These are phyloP conservation scores for Apamea epomidion DNA, from an alignment of 2,888 invertebrate genomes.

Conservation along the genomic window DNA sequence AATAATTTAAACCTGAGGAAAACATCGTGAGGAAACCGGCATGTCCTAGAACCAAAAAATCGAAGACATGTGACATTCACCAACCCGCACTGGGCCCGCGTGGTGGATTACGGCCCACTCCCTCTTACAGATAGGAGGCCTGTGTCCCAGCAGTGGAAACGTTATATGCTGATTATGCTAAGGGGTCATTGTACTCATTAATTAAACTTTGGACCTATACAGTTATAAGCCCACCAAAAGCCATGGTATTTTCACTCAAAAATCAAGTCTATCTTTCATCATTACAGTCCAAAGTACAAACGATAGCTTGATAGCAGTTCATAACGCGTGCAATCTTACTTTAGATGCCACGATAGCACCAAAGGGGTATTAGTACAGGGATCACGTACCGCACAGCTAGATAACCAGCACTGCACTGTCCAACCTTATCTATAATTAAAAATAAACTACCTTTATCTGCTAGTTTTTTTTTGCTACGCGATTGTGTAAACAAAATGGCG, in stretches of 20 bases:
- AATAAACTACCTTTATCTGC: constrained; percentile 71
- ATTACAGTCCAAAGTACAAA: constrained; percentile 38
- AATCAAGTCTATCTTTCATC: background rate
- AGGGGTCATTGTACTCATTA: too few relatives aligned
- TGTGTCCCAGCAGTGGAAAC: too few relatives aligned
- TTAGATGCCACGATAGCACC: constrained; percentile 63
- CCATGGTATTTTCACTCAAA: background rate
- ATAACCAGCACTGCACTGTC: constrained; percentile 71
- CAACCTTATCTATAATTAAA: constrained; percentile 75
- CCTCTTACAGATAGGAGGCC: too few relatives aligned
- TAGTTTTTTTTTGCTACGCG: constrained; percentile 15
- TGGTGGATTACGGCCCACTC: too few relatives aligned
- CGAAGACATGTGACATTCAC: too few relatives aligned
- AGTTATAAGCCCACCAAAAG: too few relatives aligned
- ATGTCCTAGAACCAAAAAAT: too few relatives aligned
- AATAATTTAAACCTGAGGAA: too few relatives aligned
- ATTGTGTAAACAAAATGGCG: background rate
- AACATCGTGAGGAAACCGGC: too few relatives aligned
- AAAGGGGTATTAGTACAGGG: constrained; percentile 68
- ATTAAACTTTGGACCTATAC: too few relatives aligned
- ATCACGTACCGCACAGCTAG: constrained; percentile 70
- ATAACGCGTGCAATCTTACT: constrained; percentile 68
- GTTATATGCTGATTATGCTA: too few relatives aligned
- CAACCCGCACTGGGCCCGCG: too few relatives aligned
- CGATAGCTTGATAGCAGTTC: constrained; percentile 26